Conservation (phyloP, 1,140 invertebrate genomes). For the Mercenaria mercenaria region DNA sequence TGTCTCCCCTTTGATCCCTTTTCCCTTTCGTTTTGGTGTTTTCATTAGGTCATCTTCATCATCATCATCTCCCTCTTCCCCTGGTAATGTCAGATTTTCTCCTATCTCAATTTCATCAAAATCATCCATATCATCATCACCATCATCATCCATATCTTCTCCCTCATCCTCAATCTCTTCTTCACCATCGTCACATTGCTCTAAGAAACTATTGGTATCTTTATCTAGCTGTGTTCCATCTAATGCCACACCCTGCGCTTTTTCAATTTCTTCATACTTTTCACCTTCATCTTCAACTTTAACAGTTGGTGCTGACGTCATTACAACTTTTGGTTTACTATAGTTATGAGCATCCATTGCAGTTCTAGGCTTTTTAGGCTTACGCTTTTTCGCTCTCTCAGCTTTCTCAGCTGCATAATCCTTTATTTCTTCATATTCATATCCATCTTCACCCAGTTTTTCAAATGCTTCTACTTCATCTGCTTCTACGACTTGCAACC, state of each 20-base stretch:
- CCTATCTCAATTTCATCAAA: background rate
- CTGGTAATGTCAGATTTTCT: background rate
- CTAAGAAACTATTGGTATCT: background rate
- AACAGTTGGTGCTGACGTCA: background rate
- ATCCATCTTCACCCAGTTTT: conserved; percentile 13
- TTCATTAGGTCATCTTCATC: background rate
- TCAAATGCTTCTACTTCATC: background rate
- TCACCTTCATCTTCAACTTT: background rate
- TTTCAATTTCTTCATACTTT: background rate
- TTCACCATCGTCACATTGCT: background rate
- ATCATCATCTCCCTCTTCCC: background rate
- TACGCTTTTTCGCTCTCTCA: background rate
- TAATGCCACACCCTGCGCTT: background rate
- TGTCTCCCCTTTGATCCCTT: background rate
- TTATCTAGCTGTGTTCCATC: conserved; percentile 26
- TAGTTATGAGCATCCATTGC: conserved; percentile 22
- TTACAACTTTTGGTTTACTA: background rate
- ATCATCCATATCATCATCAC: conserved; percentile 18
- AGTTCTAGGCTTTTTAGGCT: background rate
- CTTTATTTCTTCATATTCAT: background rate
- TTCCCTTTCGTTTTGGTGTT: background rate
- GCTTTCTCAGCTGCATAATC: background rate
- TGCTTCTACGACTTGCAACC: background rate
- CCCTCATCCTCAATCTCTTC: background rate
- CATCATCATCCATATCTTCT: conserved; percentile 36